Evolutionary conservation across 2,113 vertebrate genomes (phyloP), one percentile per base, ranked within the genome.

Genomic region (Neolamprologus caudopunctatus): DNA sequence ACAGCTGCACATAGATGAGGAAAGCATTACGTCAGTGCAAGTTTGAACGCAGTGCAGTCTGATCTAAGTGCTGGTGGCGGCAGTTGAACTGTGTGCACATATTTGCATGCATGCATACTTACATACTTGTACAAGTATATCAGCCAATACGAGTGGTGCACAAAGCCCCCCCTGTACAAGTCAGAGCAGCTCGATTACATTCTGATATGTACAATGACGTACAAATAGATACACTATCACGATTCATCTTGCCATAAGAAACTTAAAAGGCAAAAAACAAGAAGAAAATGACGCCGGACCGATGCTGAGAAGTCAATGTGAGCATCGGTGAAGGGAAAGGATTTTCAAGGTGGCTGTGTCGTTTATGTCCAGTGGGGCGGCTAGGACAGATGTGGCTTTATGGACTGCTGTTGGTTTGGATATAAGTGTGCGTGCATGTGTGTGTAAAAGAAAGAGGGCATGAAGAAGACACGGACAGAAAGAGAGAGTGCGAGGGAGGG

Each of bases 321-420:
- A 75, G 17, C n/a, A 31, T 55, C 21, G 11, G 47, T 33, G 63
- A 73, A 78, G 14, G 21, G 5, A 71, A 81, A 42, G 21, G 53
- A 81, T 35, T 84, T 85, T 91, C 21, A 87, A 90, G 81, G 87
- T 85, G 87, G 82, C 78, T 37, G 50, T 80, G 84, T 63, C 73
- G 61, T 80, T 75, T n/a, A n/a, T 51, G 90, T 90, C 79, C 84
- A 81, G 26, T 24, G 79, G 68, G 58, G 79, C 6, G 51, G 47
- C 83, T 13, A 68, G 68, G 63, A 66, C 89, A 94, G 88, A 90
- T 93, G 94, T 91, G 54, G 33, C 83, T 89, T 85, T 81, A 86
- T 85, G 40, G 21, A 81, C 42, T 86, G 17, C 54, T 87, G 82
- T 78, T 89, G 81, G 89, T 71, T 80, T 61, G 84, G 21, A 83